These are phyloP conservation scores for Gerris lacustris DNA, from an alignment of 2,888 invertebrate genomes.

Conservation along the genomic window DNA sequence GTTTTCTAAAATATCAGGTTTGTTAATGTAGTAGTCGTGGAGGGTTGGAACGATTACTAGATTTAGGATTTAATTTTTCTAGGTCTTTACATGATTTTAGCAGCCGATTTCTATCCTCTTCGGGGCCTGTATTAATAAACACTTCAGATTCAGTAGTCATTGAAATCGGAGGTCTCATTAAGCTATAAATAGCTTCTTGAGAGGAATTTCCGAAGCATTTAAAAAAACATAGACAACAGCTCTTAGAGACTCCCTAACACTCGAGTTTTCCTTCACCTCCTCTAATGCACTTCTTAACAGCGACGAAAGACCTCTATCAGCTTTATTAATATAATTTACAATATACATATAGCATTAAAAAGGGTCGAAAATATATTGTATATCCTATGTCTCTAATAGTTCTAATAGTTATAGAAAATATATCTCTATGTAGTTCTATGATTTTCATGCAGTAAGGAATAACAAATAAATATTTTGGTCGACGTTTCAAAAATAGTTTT, in stretches of 20 bases:
- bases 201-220: slow-evolving; percentile 29
- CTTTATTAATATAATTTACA: slow-evolving; percentile 13
- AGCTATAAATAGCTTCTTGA: slow-evolving; percentile 30
- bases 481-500: too few species aligned
- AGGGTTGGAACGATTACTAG: slow-evolving; percentile 21
- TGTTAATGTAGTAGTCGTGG: slow-evolving; percentile 29
- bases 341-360: slow-evolving; percentile 5
- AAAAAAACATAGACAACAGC: slow-evolving; percentile 27
- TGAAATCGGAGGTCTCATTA: slow-evolving; percentile 26
- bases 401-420: too few species aligned
- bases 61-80: slow-evolving; percentile 10
- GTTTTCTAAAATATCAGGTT: slow-evolving; percentile 30
- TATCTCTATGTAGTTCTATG: too few species aligned
- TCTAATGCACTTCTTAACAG: slow-evolving; percentile 9
- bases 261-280: slow-evolving; percentile 27
- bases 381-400: too few species aligned
- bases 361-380: neutral
- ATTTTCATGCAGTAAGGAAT: too few species aligned
- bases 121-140: slow-evolving; percentile 17
- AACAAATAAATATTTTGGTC: too few species aligned
- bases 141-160: slow-evolving; percentile 26
- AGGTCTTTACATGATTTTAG: slow-evolving; percentile 6
- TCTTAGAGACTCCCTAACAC: slow-evolving; percentile 28
- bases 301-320: neutral
- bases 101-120: slow-evolving; percentile 7